These are phyloP conservation scores for Ardeotis arabs DNA, from an alignment of 2,113 vertebrate species.

Conservation along the genomic window DNA sequence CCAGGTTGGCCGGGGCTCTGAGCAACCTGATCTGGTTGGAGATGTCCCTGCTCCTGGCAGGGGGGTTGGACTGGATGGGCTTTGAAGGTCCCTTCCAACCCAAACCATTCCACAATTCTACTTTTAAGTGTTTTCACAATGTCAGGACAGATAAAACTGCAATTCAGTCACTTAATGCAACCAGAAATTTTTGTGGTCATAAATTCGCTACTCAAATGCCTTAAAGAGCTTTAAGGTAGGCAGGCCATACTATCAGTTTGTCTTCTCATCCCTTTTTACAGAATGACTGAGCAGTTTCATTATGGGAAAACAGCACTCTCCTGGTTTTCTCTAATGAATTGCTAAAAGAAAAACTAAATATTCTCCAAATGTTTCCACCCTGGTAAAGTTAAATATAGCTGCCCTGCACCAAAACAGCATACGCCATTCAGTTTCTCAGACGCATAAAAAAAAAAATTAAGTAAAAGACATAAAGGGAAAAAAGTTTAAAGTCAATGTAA, in stretches of 20 bases:
- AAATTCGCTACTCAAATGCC: not conserved
- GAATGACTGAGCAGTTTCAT: not conserved
- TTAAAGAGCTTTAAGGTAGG: not conserved
- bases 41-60: too few species aligned
- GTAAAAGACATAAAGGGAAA: not conserved
- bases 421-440: not conserved
- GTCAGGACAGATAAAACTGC: not conserved
- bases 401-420: not conserved
- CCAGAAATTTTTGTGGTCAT: not conserved
- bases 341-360: not conserved
- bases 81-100: too few species aligned
- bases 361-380: not conserved
- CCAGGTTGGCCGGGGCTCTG: too few species aligned
- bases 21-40: too few species aligned
- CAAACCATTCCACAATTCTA: not conserved
- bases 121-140: not conserved
- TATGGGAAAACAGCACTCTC: not conserved
- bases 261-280: not conserved
- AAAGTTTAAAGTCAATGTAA: not conserved
- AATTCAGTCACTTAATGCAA: not conserved
- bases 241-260: not conserved
- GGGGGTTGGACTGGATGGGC: too few species aligned
- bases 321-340: not conserved
- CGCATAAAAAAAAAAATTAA: not conserved
- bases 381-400: not conserved